These are phyloP conservation scores for Brachionus rubens DNA, from an alignment of 1,140 invertebrate genomes.

Conservation along the genomic window DNA sequence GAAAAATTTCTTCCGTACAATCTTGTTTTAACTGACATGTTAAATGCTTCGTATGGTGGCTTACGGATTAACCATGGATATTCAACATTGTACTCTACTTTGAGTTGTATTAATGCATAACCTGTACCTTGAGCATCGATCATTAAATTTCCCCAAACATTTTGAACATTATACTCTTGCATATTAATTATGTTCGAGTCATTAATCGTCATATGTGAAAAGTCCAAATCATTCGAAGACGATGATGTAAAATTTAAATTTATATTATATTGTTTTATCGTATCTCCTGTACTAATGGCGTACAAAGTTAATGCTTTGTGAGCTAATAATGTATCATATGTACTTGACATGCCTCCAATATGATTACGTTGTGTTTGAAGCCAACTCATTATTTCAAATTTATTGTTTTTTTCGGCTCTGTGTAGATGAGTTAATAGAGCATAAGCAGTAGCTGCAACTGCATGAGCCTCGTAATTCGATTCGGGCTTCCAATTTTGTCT, in stretches of 20 bases:
- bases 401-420: slow-evolving; percentile 66
- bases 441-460: slow-evolving; percentile 87
- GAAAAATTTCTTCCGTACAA: slow-evolving; percentile 88
- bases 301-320: slow-evolving; percentile 55
- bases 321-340: slow-evolving; percentile 85
- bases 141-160: slow-evolving; percentile 86
- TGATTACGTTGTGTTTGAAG: slow-evolving; percentile 81
- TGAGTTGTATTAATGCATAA: slow-evolving; percentile 65
- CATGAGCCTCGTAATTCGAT: slow-evolving; percentile 81
- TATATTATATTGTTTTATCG: slow-evolving; percentile 23
- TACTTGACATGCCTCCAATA: slow-evolving; percentile 90
- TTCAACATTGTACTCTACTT: slow-evolving; percentile 47
- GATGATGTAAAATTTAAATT: slow-evolving; percentile 27
- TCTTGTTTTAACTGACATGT: slow-evolving; percentile 68
- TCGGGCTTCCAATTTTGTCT: slow-evolving; percentile 72
- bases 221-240: slow-evolving; percentile 1
- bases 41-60: slow-evolving; percentile 66
- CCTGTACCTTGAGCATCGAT: slow-evolving; percentile 83
- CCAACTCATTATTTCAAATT: slow-evolving; percentile 76
- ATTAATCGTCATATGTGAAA: not conserved
- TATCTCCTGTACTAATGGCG: not conserved
- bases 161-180: slow-evolving; percentile 49
- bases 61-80: slow-evolving; percentile 42
- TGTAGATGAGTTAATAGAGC: slow-evolving; percentile 74
- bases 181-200: too few relatives aligned